Evolutionary conservation across 1,140 invertebrate species (phyloP).

Genomic region (Ips typographus): DNA sequence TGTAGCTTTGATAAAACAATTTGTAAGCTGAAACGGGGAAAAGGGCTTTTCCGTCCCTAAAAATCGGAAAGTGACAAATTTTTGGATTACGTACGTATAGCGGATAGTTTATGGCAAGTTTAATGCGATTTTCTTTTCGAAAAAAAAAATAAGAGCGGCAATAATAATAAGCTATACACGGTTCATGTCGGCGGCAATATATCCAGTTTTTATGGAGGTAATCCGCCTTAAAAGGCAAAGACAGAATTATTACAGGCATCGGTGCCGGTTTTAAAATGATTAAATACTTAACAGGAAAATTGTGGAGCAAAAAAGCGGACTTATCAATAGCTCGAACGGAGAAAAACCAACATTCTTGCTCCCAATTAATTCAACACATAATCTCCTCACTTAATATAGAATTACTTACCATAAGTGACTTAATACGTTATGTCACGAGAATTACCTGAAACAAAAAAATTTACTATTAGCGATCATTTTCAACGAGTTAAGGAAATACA

Average conservation of each 20-base stretch:
- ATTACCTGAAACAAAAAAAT: slow-evolving; percentile 21
- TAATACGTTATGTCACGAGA: slow-evolving; percentile 20
- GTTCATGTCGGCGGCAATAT: not conserved
- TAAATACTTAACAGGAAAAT: slow-evolving; percentile 30
- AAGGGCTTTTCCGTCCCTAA: not conserved
- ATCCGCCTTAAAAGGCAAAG: slow-evolving; percentile 18
- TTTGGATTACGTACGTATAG: too few relatives aligned
- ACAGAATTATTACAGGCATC: slow-evolving; percentile 19
- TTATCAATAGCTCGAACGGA: slow-evolving; percentile 16
- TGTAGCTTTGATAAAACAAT: slow-evolving; percentile 12
- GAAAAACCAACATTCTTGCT: slow-evolving; percentile 25
- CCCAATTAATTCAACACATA: slow-evolving; percentile 34
- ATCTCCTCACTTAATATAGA: slow-evolving; percentile 31
- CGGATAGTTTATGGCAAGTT: not conserved
- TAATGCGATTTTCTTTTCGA: not conserved
- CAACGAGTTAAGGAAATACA: too few relatives aligned
- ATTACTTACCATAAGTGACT: slow-evolving; percentile 32
- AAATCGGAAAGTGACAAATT: slow-evolving; percentile 1
- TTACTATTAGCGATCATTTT: too few relatives aligned
- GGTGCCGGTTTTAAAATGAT: slow-evolving; percentile 17
- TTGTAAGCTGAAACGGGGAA: not conserved
- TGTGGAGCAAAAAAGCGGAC: slow-evolving; percentile 8
- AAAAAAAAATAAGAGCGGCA: not conserved
- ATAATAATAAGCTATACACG: not conserved
- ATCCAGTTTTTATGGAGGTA: slow-evolving; percentile 1